phyloP scores from a whole-genome alignment of 2,113 vertebrate genomes.

The Dasyurus viverrinus region DNA sequence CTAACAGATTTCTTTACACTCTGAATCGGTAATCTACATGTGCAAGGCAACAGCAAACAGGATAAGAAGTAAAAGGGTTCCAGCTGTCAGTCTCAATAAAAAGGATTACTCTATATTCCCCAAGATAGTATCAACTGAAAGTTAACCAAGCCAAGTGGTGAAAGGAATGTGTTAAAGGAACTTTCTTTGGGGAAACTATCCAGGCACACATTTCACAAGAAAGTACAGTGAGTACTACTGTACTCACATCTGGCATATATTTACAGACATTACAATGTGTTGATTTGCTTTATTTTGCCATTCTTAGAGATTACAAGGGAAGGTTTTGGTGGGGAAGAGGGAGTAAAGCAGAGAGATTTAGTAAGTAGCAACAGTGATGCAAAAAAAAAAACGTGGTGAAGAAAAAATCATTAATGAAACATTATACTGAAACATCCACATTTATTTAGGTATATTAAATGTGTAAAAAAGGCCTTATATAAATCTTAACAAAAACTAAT shows the following conservation, averaged over 20 bases:
- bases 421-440: not conserved
- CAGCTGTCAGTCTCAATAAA: not conserved
- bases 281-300: not conserved
- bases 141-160: slow-evolving; percentile 37
- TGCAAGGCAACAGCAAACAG: slow-evolving; percentile 30
- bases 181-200: not conserved
- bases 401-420: not conserved
- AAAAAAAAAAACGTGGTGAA: not conserved
- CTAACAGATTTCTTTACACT: not conserved
- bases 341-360: not conserved
- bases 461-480: not conserved
- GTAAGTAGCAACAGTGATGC: not conserved
- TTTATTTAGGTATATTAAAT: not conserved
- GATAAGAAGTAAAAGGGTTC: slow-evolving; percentile 6
- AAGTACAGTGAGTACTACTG: not conserved
- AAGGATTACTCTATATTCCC: slow-evolving; percentile 12
- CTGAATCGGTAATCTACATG: not conserved
- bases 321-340: not conserved
- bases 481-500: slow-evolving; percentile 25
- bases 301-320: not conserved
- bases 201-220: slow-evolving; percentile 17
- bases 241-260: not conserved
- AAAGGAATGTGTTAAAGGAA: not conserved
- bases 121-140: slow-evolving; percentile 12
- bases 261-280: not conserved